Percentiles rank a stretch among this genome's conserved stretches.
Evolutionary conservation across 2,888 invertebrate genomes (phyloP).

Genomic region (Drosophila paracracens): DNA sequence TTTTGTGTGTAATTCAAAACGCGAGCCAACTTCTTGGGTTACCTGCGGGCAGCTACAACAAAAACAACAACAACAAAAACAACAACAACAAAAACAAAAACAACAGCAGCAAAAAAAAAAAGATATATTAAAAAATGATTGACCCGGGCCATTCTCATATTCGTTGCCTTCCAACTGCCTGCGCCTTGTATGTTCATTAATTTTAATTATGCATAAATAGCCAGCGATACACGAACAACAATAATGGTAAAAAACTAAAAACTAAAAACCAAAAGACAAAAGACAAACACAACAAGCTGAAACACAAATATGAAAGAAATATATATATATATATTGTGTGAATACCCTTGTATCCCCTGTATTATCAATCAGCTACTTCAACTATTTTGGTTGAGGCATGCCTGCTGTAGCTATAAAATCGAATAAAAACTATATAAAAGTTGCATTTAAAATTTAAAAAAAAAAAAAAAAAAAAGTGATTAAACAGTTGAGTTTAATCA

Average conservation of each 20-base stretch:
- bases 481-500: too few relatives aligned
- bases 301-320: neutral
- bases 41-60: conserved; percentile 60
- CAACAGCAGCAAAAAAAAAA: neutral
- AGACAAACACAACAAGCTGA: conserved; percentile 9
- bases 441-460: too few relatives aligned
- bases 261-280: conserved; percentile 16
- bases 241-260: conserved; percentile 3
- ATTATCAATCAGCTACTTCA: neutral
- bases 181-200: conserved; percentile 71
- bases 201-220: conserved; percentile 75
- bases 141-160: conserved; percentile 33
- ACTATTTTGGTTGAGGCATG: neutral
- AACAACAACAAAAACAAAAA: conserved; percentile 8
- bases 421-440: too few relatives aligned
- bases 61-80: conserved; percentile 12
- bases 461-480: too few relatives aligned
- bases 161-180: conserved; percentile 45
- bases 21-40: conserved; percentile 65
- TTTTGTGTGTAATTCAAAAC: conserved; percentile 65
- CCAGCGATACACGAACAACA: conserved; percentile 27
- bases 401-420: neutral
- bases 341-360: neutral
- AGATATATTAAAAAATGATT: neutral
- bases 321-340: too few relatives aligned